Conservation (phyloP, 53 echinoderm and acorn worm species). For the Apostichopus leukothele region DNA sequence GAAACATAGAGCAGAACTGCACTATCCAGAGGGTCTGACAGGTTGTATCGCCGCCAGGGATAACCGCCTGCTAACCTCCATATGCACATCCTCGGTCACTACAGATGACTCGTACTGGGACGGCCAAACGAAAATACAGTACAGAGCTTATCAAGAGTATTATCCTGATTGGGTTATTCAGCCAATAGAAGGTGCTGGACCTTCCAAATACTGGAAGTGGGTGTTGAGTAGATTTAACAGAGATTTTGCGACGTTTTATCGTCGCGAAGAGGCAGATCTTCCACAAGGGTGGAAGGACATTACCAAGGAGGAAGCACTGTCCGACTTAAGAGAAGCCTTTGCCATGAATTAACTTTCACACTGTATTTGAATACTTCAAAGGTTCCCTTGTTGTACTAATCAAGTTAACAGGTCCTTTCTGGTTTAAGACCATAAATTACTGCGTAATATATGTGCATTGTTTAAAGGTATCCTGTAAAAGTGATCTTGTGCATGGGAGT, state of each 20-base stretch:
- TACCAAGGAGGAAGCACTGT: constrained; percentile 33
- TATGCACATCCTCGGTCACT: constrained; percentile 41
- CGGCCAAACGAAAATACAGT: background rate
- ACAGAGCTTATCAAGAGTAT: constrained; percentile 18
- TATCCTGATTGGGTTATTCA: constrained; percentile 47
- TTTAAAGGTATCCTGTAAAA: too few relatives aligned
- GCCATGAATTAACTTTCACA: background rate
- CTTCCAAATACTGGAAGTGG: constrained; percentile 51
- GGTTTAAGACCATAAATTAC: too few relatives aligned
- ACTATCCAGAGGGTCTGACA: constrained; percentile 36
- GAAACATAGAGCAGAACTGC: constrained; percentile 46
- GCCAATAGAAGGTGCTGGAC: constrained; percentile 27
- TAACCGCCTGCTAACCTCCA: background rate
- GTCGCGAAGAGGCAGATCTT: constrained; percentile 20
- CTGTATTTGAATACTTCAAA: too few relatives aligned
- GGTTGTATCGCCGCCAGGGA: background rate
- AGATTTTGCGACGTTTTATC: constrained; percentile 43
- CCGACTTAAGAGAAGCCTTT: constrained; percentile 18
- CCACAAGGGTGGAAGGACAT: constrained; percentile 45
- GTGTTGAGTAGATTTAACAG: constrained; percentile 32
- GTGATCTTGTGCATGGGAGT: too few relatives aligned
- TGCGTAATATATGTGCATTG: too few relatives aligned
- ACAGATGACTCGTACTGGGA: background rate
- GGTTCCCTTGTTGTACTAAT: too few relatives aligned
- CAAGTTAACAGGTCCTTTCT: too few relatives aligned